Percentiles rank a stretch among this genome's conserved stretches.
Conservation (phyloP, 1,140 invertebrate genomes). For the Dendroctonus valens region DNA sequence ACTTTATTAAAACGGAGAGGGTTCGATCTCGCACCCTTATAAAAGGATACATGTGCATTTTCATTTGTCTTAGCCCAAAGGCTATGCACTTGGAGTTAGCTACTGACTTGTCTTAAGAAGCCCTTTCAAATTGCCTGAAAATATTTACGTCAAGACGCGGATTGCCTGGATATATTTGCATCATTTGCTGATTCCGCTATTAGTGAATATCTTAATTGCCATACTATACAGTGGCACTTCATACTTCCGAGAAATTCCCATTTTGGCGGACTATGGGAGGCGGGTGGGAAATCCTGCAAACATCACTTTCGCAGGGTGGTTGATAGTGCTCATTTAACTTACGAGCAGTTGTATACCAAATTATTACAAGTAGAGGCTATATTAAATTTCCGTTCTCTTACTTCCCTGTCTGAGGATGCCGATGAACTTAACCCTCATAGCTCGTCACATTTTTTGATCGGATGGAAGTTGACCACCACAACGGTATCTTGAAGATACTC, state of each 20-base stretch:
- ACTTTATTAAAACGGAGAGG: background rate
- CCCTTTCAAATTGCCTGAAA: slow-evolving; percentile 40
- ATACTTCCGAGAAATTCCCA: too few species aligned
- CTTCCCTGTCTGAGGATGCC: slow-evolving; percentile 34
- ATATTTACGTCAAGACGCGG: slow-evolving; percentile 44
- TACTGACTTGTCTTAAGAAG: slow-evolving; percentile 15
- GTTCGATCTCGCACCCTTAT: background rate
- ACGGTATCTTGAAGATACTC: slow-evolving; percentile 27
- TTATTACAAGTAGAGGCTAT: slow-evolving; percentile 41
- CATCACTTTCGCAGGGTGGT: slow-evolving; percentile 37
- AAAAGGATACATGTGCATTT: slow-evolving; percentile 23
- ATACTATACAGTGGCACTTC: too few species aligned
- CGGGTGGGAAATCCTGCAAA: slow-evolving; percentile 40
- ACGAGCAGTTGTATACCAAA: slow-evolving; percentile 42
- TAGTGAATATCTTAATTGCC: too few species aligned
- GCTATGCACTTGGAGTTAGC: slow-evolving; percentile 34
- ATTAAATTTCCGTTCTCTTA: slow-evolving; percentile 41
- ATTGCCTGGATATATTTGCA: slow-evolving; percentile 3
- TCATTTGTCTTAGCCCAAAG: slow-evolving; percentile 16
- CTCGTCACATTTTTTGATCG: slow-evolving; percentile 47
- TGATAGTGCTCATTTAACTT: slow-evolving; percentile 39
- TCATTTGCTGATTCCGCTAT: background rate
- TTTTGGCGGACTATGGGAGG: slow-evolving; percentile 49
- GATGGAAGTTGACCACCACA: too few species aligned
- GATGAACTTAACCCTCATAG: slow-evolving; percentile 40